Evolutionary conservation across 2,113 vertebrate genomes (phyloP), one percentile per base, ranked within the genome.

Genomic region (Pycnonotus jocosus): DNA sequence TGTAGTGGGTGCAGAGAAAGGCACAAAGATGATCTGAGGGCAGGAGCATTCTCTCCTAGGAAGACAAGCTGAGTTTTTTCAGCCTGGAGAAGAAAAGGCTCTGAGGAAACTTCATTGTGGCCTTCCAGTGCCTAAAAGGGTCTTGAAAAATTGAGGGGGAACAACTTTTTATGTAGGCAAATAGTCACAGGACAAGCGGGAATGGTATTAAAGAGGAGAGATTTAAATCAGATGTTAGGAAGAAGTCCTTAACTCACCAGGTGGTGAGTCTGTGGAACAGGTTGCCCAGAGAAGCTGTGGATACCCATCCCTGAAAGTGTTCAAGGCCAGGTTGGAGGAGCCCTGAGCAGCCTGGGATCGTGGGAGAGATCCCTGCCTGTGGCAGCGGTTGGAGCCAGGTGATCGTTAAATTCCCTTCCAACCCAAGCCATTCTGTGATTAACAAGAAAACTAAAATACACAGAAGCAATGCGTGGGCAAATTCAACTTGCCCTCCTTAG

Each of bases 401-500:
- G 40, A 19, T 61, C 17, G 13, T 35, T 48, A 14, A 28, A 30
- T 42, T 69, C 62, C 31, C 48, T 62, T 42, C 40, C 22, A 20
- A 31, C 17, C 25, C 48, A 28, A 31, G 28, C 27, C 42, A 8
- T 56, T 70, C 64, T 18, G 0, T 14, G 16, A 23, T 51, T 15
- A 65, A 17, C 20, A 15, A 30, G 56, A 62, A 54, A 7, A 37
- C 30, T 21, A 16, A 72, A 80, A 33, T 2, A 8, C 18, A 5
- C 0, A 8, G 27, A 47, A 78, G 18, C 44, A 17, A 27, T 3
- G 30, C 4, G 18, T 3, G 45, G 45, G 45, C 15, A 25, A 45
- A 23, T 25, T 25, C 17, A 4, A 3, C n/a, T 4, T 6, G 12
- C 9, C 12, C 12, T 17, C 4, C 6, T 57, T 3, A 3, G 10